Evolutionary conservation across 2,888 invertebrate genomes (phyloP).

Genomic region (Muscina levida): DNA sequence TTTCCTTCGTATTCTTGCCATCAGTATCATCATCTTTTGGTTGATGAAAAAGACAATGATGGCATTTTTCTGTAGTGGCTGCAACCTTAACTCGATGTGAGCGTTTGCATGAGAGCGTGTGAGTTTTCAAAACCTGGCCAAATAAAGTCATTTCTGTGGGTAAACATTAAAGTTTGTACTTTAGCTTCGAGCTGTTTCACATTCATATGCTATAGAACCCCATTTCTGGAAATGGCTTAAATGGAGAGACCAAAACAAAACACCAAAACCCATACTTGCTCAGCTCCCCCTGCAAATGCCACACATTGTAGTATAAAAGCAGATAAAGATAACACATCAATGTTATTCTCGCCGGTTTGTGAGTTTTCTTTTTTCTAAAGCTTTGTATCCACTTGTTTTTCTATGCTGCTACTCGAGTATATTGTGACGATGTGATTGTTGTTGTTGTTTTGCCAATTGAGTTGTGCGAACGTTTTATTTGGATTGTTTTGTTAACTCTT

Average conservation of each 20-base stretch:
- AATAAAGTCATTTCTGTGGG: conserved; percentile 77
- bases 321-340: conserved; percentile 45
- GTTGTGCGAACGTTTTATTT: conserved; percentile 37
- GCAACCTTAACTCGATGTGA: conserved; percentile 8
- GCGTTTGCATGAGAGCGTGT: conserved; percentile 34
- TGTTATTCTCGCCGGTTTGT: conserved; percentile 14
- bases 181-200: conserved; percentile 3
- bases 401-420: conserved; percentile 38
- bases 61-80: not conserved
- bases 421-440: conserved; percentile 39
- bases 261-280: conserved; percentile 6
- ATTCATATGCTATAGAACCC: conserved; percentile 1
- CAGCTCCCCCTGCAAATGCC: not conserved
- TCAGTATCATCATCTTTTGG: conserved; percentile 20
- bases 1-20: not conserved
- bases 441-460: conserved; percentile 32
- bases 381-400: conserved; percentile 29
- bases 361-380: not conserved
- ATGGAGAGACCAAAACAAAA: not conserved
- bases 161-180: conserved; percentile 71
- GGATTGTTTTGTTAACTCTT: conserved; percentile 44
- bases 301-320: conserved; percentile 40
- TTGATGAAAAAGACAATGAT: conserved; percentile 24
- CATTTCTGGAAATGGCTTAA: not conserved
- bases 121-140: conserved; percentile 61